Percentiles rank a stretch among this genome's conserved stretches.
Conservation (phyloP, 2,888 invertebrate genomes). For the Camptogramma bilineatum region DNA sequence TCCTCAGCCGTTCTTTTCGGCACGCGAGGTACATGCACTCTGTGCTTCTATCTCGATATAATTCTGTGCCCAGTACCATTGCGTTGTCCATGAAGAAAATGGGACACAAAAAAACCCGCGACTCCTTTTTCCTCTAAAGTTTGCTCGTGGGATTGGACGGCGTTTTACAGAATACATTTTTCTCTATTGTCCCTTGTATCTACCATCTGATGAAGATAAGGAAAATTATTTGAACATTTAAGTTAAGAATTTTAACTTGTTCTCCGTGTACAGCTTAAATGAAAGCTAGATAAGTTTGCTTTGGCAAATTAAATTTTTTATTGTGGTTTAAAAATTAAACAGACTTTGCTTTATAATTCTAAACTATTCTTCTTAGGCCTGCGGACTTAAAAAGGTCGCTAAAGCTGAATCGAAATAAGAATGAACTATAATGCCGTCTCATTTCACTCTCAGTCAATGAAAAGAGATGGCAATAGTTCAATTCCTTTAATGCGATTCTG, state of each 20-base stretch:
- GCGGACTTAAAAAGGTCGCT: too few species aligned
- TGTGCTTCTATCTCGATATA: too few species aligned
- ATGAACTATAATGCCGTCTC: too few species aligned
- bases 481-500: too few species aligned
- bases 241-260: background rate
- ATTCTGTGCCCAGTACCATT: background rate
- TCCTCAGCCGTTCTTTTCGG: too few species aligned
- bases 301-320: background rate
- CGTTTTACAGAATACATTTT: constrained; percentile 3
- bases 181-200: background rate
- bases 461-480: too few species aligned
- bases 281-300: background rate
- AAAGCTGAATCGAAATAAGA: too few species aligned
- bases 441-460: too few species aligned
- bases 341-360: too few species aligned
- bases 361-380: too few species aligned
- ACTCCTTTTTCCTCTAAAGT: constrained; percentile 34
- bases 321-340: background rate
- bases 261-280: background rate
- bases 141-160: constrained; percentile 33
- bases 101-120: background rate
- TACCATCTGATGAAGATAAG: constrained; percentile 16
- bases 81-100: background rate
- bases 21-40: too few species aligned
- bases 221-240: background rate